Evolutionary conservation across 2,888 invertebrate species (phyloP).

Genomic region (Philaethria dido): DNA sequence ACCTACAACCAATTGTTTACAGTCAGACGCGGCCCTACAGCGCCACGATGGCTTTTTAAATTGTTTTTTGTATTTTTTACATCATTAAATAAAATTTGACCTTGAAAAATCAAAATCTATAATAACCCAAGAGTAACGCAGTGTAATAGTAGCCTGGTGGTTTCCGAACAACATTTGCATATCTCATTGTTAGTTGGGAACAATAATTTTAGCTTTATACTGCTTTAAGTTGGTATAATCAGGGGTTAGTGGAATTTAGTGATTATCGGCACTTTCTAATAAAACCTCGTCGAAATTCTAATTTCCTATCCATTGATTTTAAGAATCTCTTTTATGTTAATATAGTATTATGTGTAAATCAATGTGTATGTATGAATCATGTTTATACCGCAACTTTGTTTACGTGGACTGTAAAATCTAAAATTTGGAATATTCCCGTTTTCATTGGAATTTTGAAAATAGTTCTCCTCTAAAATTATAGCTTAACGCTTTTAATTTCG

Average conservation of each 20-base stretch:
- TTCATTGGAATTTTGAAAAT: too few species aligned
- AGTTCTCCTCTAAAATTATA: too few species aligned
- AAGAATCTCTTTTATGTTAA: background rate
- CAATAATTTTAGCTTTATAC: constrained; percentile 63
- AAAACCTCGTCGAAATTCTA: background rate
- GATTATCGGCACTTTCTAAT: constrained; percentile 65
- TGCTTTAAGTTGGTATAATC: constrained; percentile 49
- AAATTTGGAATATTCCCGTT: too few species aligned
- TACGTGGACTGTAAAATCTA: too few species aligned
- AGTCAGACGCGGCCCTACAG: too few species aligned
- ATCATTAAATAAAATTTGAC: too few species aligned
- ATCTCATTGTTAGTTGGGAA: constrained; percentile 74
- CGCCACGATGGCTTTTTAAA: too few species aligned
- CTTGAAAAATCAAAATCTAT: constrained; percentile 59
- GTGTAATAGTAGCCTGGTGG: constrained; percentile 64
- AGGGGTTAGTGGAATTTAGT: constrained; percentile 59
- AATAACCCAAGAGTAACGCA: constrained; percentile 64
- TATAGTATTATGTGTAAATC: background rate
- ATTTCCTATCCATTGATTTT: background rate
- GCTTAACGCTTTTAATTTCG: too few species aligned
- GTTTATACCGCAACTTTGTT: too few species aligned
- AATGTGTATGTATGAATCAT: background rate
- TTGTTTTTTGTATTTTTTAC: too few species aligned
- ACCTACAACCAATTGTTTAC: too few species aligned
- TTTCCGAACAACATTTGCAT: constrained; percentile 69